Evolutionary conservation across 2,113 vertebrate species (phyloP), one percentile per base, ranked within the genome.

Genomic region (Monopterus albus): DNA sequence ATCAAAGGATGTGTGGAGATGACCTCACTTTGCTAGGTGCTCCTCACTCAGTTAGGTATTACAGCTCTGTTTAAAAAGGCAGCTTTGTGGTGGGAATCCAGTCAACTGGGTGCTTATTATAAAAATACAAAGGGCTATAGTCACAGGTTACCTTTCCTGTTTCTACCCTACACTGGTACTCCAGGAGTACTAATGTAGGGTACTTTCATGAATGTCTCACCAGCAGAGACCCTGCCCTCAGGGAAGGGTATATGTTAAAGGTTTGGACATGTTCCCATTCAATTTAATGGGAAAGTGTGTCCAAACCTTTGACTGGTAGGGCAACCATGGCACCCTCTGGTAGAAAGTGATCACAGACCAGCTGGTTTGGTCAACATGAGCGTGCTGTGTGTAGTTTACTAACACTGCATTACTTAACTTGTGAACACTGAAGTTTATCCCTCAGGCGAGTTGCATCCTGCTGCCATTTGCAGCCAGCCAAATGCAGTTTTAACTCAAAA

Each of bases 21-120:
- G 84, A 82, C 89, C 90, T 91, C 72, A 78, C 92, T 87, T 84
- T 66, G 62, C 55, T 49, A 55, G 72, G 71, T 50, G 51, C 49
- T 68, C 33, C 39, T 66, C 49, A 33, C 62, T 61, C 36, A 13
- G 35, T 55, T 63, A 43, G 15, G 52, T 83, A 75, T 47, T 81
- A 46, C 71, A 39, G 49, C 39, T 12, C 1, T 39, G 33, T 64
- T 66, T 65, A 59, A 69, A 59, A 52, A 11, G 2, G 23, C 11
- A 50, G 58, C 39, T 46, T 56, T 46, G 25, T 21, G 17, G 21
- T 7, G 29, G 20, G 42, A 36, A 5, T 33, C 39, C 7, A 53
- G 15, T 31, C 38, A 13, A 2, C 35, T 3, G 21, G 15, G 7
- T 20, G 40, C 61, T 61, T 61, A 57, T 62, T 20, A 20, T 28